These are phyloP conservation scores for Elephas maximus DNA, from an alignment of 2,113 vertebrate species.

Conservation along the genomic window DNA sequence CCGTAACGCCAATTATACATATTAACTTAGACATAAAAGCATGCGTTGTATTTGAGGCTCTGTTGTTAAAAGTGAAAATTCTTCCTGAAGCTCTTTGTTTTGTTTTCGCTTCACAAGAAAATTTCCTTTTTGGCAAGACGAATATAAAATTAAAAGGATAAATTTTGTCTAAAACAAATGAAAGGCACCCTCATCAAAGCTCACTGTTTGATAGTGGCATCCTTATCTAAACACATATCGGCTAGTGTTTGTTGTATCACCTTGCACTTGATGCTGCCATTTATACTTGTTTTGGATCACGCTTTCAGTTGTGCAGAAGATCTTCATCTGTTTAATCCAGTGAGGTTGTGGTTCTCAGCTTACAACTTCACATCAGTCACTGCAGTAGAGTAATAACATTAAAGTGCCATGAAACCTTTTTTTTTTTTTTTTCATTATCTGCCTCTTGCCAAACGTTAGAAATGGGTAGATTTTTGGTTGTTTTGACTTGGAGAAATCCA, in stretches of 20 bases:
- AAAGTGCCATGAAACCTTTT: neutral
- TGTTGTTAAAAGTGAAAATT: neutral
- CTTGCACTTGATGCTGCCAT: constrained; percentile 10
- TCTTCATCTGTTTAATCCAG: constrained; percentile 1
- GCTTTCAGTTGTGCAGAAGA: neutral
- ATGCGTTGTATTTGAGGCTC: neutral
- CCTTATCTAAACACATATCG: neutral
- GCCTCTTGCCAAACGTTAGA: constrained; percentile 38
- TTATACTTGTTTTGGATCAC: neutral
- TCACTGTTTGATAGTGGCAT: neutral
- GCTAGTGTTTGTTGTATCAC: neutral
- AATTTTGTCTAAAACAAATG: neutral
- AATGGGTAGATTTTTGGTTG: neutral
- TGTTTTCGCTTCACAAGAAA: neutral
- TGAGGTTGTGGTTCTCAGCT: constrained; percentile 6
- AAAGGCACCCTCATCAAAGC: neutral
- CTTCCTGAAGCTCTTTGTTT: neutral
- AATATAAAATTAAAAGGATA: constrained; percentile 4
- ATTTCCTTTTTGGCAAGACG: constrained; percentile 20
- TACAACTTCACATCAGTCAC: constrained; percentile 19
- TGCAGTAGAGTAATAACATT: neutral
- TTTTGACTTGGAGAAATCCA: constrained; percentile 26
- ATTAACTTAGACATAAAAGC: constrained; percentile 22
- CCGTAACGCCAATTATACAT: neutral
- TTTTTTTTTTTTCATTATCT: neutral